A percentile compares a stretch with the other conserved stretches of the same genome.
phyloP scores from a whole-genome alignment of 2,797 vertebrate genomes.

The Pelobates cultripes region DNA sequence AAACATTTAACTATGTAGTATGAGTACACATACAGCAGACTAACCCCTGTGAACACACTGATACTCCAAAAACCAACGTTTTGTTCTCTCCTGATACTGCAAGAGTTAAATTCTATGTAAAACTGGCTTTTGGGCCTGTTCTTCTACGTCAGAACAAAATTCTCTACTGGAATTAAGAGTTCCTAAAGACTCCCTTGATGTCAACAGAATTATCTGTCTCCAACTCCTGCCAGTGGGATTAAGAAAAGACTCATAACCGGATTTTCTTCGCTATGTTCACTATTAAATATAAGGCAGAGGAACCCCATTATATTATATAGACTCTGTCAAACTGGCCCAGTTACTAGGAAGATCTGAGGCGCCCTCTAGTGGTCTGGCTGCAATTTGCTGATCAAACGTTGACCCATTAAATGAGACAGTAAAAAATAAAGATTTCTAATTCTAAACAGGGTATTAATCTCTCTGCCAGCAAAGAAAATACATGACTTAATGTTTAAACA shows the following conservation, averaged over 20 bases:
- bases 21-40: too few relatives aligned
- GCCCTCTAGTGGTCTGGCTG: conserved; percentile 7
- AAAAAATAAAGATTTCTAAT: too few relatives aligned
- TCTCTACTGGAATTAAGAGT: conserved; percentile 19
- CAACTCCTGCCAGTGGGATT: conserved; percentile 37
- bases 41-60: background rate
- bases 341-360: background rate
- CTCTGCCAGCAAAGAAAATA: background rate
- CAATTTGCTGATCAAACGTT: background rate
- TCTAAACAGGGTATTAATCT: background rate
- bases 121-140: background rate
- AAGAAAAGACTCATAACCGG: conserved; percentile 40
- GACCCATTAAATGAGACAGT: background rate
- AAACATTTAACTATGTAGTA: too few relatives aligned
- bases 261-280: conserved; percentile 35
- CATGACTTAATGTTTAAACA: background rate
- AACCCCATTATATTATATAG: conserved; percentile 29
- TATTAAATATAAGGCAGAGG: conserved; percentile 38
- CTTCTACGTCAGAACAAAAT: background rate
- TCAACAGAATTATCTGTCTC: conserved; percentile 26
- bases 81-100: background rate
- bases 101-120: conserved; percentile 8
- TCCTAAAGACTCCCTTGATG: conserved; percentile 42
- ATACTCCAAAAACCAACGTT: background rate
- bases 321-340: background rate